Evolutionary conservation across 1,140 invertebrate species (phyloP), one percentile per base, ranked within the genome.

Genomic region (Sinella curviseta): DNA sequence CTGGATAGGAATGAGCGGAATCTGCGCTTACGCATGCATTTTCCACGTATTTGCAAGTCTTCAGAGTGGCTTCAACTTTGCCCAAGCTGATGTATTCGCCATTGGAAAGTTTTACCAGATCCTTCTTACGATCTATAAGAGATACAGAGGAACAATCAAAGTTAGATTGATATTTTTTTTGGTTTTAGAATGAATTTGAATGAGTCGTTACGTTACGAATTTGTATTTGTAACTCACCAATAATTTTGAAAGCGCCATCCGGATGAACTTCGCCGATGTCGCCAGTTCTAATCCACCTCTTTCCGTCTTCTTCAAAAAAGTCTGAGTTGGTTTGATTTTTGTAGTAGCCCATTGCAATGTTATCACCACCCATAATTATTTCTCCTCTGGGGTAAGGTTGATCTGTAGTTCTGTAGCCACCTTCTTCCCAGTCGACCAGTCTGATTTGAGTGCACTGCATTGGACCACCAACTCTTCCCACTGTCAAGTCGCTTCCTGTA

Each of bases 21-120:
- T 97, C 95, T 24, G 94, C 96, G 87, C 96, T 96, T 1, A 97
- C 94, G 85, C 96, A 98, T 85, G 97, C 93, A 86, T 99, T 98
- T 86, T 99, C 97, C 26, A 99, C 93, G 31, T 96, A 87, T 2
- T 94, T 92, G 84, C 93, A 95, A 0, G 96, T 97, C 87, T 98
- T 97, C 80, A 99, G 87, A 85, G 95, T 93, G 0, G 96, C 91
- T 87, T 95, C 92, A 14, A 98, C 94, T 88, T 96, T 96, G 48
- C 95, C 94, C 65, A 98, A 88, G 20, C 95, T 97, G 1, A 98
- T 94, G 86, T 99, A 99, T 89, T 99, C 97, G 70, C 98, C 98
- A 34, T 94, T 93, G 88, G 98, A 96, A 12, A 99, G 88, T 88
- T 99, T 99, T 8, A 99, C 95, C 78, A 99, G 89, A 89, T 99